Conservation (phyloP, 2,888 invertebrate genomes). For the Microctonus brassicae region DNA sequence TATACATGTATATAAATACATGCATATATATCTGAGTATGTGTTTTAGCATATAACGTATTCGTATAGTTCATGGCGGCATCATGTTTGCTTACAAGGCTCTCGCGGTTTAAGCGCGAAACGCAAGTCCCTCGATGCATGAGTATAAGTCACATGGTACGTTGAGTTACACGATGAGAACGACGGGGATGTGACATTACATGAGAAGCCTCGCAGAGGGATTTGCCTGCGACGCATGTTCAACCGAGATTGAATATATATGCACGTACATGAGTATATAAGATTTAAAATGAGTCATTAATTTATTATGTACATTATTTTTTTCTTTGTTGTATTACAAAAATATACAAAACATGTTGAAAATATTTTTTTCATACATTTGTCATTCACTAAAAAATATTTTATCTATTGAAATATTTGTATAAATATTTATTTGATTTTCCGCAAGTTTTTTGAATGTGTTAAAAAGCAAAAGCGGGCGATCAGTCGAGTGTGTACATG, state of each 20-base stretch:
- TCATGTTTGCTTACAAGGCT: conserved; percentile 33
- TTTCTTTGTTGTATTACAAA: neutral
- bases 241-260: neutral
- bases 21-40: neutral
- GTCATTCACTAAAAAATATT: conserved; percentile 13
- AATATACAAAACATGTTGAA: neutral
- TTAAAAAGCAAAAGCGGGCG: neutral
- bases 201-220: conserved; percentile 31
- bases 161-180: conserved; percentile 34
- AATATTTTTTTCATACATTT: neutral
- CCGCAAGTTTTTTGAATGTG: neutral
- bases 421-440: neutral
- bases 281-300: conserved; percentile 16
- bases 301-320: conserved; percentile 7
- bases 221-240: conserved; percentile 24
- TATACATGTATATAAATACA: neutral
- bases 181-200: conserved; percentile 27
- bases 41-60: neutral
- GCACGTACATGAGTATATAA: neutral
- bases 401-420: neutral
- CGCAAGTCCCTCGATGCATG: conserved; percentile 23
- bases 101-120: conserved; percentile 30
- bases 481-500: neutral
- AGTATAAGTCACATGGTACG: conserved; percentile 29
- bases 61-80: conserved; percentile 29